phyloP scores from a whole-genome alignment of 1,140 invertebrate genomes.

The Leptinotarsa lineolata region DNA sequence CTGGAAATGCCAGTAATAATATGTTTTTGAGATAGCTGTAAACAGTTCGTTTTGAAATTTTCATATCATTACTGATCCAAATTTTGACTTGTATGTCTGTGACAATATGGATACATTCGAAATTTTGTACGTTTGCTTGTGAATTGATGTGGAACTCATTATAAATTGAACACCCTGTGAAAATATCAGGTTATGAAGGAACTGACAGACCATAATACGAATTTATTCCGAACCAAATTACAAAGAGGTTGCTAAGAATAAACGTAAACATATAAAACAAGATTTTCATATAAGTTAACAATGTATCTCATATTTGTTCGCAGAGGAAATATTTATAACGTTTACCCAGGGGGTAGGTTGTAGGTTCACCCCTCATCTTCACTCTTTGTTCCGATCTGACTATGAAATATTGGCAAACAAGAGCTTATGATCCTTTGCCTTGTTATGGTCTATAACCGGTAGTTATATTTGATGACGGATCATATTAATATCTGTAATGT shows the following conservation, averaged over 20 bases:
- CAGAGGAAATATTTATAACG: slow-evolving; percentile 12
- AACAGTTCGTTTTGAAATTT: no score
- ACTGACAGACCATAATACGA: slow-evolving; percentile 32
- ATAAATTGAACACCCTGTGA: background rate
- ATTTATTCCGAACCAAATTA: slow-evolving; percentile 38
- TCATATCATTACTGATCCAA: no score
- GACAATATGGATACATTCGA: background rate
- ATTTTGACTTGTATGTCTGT: no score
- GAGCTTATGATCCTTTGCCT: slow-evolving; percentile 14
- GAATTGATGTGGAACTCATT: no score
- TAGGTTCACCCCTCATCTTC: slow-evolving; percentile 10
- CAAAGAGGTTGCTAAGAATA: slow-evolving; percentile 36
- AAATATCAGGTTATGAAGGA: slow-evolving; percentile 17
- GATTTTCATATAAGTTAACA: slow-evolving; percentile 36
- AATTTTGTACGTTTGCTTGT: background rate
- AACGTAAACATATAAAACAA: slow-evolving; percentile 37
- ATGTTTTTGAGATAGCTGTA: no score
- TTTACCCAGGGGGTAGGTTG: slow-evolving; percentile 12
- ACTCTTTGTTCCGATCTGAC: slow-evolving; percentile 14
- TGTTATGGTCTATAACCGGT: slow-evolving; percentile 3
- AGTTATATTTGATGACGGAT: slow-evolving; percentile 4
- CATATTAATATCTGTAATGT: slow-evolving; percentile 4
- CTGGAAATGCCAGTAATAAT: no score
- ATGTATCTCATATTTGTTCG: slow-evolving; percentile 36
- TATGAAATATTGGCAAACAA: slow-evolving; percentile 20